A percentile compares a stretch with the other conserved stretches of the same genome.
These are phyloP conservation scores for Tethea ocularis DNA, from an alignment of 2,888 invertebrate genomes.

Conservation along the genomic window DNA sequence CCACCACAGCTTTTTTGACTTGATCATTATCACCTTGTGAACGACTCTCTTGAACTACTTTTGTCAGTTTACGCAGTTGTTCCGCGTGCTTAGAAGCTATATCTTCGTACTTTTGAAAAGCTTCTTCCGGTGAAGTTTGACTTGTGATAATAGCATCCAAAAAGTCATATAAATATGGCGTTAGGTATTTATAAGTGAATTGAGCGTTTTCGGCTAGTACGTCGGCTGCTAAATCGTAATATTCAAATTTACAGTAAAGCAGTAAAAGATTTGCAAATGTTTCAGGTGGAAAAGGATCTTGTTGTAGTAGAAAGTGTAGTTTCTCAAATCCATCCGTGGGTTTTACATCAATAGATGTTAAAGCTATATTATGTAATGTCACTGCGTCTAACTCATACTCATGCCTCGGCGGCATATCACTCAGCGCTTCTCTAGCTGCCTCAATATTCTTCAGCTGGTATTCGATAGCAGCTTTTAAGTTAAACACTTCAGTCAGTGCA, in stretches of 20 bases:
- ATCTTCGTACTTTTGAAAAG: conserved; percentile 97
- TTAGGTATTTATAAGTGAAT: conserved; percentile 96
- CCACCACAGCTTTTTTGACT: conserved; percentile 94
- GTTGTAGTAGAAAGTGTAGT: conserved; percentile 93
- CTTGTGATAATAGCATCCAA: conserved; percentile 98
- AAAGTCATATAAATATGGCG: conserved; percentile 97
- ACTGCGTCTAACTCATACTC: conserved; percentile 99
- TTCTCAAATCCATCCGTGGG: conserved; percentile 97
- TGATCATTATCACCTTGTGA: conserved; percentile 94
- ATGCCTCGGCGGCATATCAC: conserved; percentile 95
- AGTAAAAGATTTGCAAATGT: conserved; percentile 98
- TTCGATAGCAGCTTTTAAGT: conserved; percentile 99
- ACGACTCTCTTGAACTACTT: conserved; percentile 96
- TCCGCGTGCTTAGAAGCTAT: conserved; percentile 96
- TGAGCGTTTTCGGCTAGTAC: conserved; percentile 98
- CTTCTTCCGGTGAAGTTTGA: conserved; percentile 98
- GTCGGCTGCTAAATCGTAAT: conserved; percentile 98
- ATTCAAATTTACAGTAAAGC: conserved; percentile 98
- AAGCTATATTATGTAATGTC: conserved; percentile 97
- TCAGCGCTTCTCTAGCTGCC: conserved; percentile 93
- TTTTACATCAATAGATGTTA: conserved; percentile 93
- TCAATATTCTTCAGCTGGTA: conserved; percentile 92
- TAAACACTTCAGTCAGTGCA: conserved; percentile 98
- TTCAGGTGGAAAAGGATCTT: conserved; percentile 98
- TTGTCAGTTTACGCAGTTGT: conserved; percentile 94